Evolutionary conservation across 53 echinoderm and acorn worm species (phyloP), one percentile per base, ranked within the genome.

Genomic region (Zoroaster sp.): DNA sequence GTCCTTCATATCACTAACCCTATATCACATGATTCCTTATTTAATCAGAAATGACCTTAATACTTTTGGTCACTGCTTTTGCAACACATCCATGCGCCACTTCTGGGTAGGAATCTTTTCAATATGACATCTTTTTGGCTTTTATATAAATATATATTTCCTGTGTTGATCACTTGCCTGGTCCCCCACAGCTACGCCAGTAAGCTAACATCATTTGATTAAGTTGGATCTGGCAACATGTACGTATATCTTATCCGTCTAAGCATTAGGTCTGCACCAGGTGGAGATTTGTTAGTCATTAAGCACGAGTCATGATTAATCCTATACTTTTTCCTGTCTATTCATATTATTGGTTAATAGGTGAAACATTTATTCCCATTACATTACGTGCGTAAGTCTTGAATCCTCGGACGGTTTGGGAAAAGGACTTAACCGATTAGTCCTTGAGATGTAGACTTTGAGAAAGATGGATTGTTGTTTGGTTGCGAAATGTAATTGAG

Each of bases 311-410:
- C 52, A 35, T 71, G 71, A 85, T 46, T 85, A 85, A 85, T 51
- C 85, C 85, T 3, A 5, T 49, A 37, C 74, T 18, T 10, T 5
- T 6, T 28, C 4, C 25, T 49, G 72, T 85, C 85, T 44, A 0
- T 45, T 70, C 71, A 33, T 35, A 35, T 85, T 70, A 85, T 21
- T 12, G 47, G 35, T 85, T 85, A 71, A 85, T 51, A 85, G 45
- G 85, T 85, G 71, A 85, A 71, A 70, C 85, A 71, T 85, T 85
- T 85, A 47, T 85, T 67, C 82, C 42, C 30, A 42, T 9, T 35
- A 31, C 8, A 18, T n/a, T 67, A 82, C 68, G 68, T 31, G 68
- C 80, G 68, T 82, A 67, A 18, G 68, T 67, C 21, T 20, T 21
- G 13, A 9, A 33, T 38, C 37, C 21, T 7, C 10, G 31, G 38